phyloP scores from a whole-genome alignment of 2,797 vertebrate genomes.

The Malacoraja senta region DNA sequence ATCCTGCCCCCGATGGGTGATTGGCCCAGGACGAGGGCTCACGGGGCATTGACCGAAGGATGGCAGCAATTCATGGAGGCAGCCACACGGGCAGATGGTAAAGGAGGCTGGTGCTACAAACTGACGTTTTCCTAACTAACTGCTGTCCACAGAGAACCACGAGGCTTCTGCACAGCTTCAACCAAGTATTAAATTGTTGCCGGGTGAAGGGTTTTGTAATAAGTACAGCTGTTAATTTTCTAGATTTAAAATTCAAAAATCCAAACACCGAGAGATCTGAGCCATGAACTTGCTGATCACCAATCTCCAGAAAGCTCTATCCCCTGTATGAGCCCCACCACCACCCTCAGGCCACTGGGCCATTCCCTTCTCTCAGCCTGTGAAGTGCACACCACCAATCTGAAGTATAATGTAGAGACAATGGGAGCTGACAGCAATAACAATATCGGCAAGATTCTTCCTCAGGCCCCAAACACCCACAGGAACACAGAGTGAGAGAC shows the following conservation, averaged over 20 bases:
- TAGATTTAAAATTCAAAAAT: neutral
- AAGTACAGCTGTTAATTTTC: neutral
- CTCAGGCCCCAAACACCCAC: neutral
- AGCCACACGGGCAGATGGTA: neutral
- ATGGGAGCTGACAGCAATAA: neutral
- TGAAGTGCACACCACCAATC: neutral
- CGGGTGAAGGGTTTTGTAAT: too few species aligned
- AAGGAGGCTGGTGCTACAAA: neutral
- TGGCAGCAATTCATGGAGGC: neutral
- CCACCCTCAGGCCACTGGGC: too few species aligned
- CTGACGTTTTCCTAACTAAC: too few species aligned
- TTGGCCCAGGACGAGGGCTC: neutral
- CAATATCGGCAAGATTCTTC: too few species aligned
- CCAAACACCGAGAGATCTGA: neutral
- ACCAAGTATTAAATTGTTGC: neutral
- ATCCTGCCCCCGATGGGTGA: too few species aligned
- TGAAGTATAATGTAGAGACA: neutral
- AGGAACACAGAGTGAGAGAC: too few species aligned
- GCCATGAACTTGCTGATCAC: neutral
- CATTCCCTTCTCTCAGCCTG: neutral
- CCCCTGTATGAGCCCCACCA: too few species aligned
- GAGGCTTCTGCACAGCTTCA: neutral
- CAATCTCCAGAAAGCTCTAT: too few species aligned
- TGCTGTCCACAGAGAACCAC: too few species aligned
- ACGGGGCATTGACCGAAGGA: neutral